These are phyloP conservation scores for Hypomecis atomaria DNA, from an alignment of 2,888 invertebrate species.

Conservation along the genomic window DNA sequence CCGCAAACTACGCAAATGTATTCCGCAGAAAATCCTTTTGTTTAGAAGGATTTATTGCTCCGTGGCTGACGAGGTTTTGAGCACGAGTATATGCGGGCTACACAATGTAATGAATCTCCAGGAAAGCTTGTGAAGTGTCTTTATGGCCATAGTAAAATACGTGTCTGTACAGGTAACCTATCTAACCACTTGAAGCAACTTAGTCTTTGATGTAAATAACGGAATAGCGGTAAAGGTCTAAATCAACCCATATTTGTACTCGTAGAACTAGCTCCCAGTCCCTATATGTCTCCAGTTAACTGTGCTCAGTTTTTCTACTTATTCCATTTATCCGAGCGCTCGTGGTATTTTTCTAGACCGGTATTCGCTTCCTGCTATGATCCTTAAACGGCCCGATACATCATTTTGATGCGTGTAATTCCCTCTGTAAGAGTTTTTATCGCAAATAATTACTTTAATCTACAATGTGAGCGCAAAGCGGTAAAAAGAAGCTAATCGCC, in stretches of 20 bases:
- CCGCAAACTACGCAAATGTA: constrained; percentile 66
- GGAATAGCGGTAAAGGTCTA: constrained; percentile 50
- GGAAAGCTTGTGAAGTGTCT: constrained; percentile 51
- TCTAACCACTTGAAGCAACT: constrained; percentile 18
- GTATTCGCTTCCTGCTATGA: constrained; percentile 70
- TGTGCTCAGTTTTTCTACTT: constrained; percentile 61
- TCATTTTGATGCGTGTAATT: constrained; percentile 67
- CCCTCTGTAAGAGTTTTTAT: constrained; percentile 62
- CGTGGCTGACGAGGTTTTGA: constrained; percentile 50
- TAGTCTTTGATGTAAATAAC: constrained; percentile 23
- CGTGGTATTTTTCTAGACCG: constrained; percentile 58
- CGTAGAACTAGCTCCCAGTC: constrained; percentile 49
- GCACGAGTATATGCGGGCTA: constrained; percentile 52
- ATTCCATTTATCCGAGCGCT: constrained; percentile 45
- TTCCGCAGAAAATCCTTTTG: constrained; percentile 62
- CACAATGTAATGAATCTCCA: constrained; percentile 54
- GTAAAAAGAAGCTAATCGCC: constrained; percentile 57
- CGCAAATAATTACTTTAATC: constrained; percentile 47
- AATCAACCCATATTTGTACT: constrained; percentile 60
- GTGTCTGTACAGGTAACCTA: constrained; percentile 31
- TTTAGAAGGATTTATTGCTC: constrained; percentile 65
- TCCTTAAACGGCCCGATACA: constrained; percentile 69
- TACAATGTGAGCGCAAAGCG: constrained; percentile 39
- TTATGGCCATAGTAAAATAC: constrained; percentile 48
- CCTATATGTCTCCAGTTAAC: constrained; percentile 63